Conservation (phyloP, 2,113 vertebrate species). For the Apeltes quadracus region DNA sequence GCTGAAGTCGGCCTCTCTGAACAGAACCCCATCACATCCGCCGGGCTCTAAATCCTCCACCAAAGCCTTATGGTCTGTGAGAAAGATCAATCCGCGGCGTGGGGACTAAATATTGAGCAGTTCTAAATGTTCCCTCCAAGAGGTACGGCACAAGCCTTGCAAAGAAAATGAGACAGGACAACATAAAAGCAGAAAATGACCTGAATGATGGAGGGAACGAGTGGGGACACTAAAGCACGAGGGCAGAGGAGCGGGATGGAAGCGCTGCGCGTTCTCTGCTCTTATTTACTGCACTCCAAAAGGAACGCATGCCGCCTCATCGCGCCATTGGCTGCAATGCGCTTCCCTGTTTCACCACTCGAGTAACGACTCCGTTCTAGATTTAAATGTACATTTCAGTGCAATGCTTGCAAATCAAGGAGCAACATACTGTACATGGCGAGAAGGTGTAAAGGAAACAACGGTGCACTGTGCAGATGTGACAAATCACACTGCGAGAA, state of each 20-base stretch:
- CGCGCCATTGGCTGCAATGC: conserved; percentile 45
- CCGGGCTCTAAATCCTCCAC: conserved; percentile 25
- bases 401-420: conserved; percentile 27
- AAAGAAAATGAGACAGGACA: conserved; percentile 41
- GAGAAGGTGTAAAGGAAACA: background rate
- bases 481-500: no score
- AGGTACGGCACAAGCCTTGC: background rate
- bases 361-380: conserved; percentile 13
- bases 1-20: background rate
- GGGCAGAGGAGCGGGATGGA: conserved; percentile 29
- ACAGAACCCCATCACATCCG: background rate
- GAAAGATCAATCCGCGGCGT: conserved; percentile 39
- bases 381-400: background rate
- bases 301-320: conserved; percentile 34
- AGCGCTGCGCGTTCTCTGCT: conserved; percentile 23
- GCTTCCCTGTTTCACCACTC: conserved; percentile 26
- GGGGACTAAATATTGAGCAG: conserved; percentile 44
- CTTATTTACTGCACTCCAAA: conserved; percentile 40
- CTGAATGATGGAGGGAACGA: background rate
- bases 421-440: conserved; percentile 11
- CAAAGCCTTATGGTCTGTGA: conserved; percentile 35
- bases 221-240: conserved; percentile 21
- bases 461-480: no score
- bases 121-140: conserved; percentile 44
- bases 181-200: conserved; percentile 45